Evolutionary conservation across 2,113 vertebrate species (phyloP).

Genomic region (Myiagra hebetior): DNA sequence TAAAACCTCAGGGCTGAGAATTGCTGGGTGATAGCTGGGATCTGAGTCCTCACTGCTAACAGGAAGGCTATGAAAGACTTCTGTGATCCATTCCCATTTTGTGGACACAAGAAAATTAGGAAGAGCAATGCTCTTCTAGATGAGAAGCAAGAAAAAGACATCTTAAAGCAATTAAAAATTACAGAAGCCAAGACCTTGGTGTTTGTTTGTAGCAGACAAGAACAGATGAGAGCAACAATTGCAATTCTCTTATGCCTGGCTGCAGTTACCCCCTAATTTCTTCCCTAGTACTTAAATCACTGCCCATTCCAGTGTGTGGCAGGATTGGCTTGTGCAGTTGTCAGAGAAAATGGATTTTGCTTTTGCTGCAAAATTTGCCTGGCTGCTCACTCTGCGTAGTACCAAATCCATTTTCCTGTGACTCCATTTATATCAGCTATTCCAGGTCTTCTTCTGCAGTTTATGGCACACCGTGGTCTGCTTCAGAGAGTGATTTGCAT

Average conservation of each 20-base stretch:
- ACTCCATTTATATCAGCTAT: conserved; percentile 26
- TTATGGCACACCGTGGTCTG: conserved; percentile 61
- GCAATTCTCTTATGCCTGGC: neutral
- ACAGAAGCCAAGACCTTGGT: neutral
- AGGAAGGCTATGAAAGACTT: neutral
- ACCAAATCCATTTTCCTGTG: conserved; percentile 59
- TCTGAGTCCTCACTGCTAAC: neutral
- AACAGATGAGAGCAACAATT: neutral
- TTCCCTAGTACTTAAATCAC: neutral
- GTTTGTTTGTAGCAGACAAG: neutral
- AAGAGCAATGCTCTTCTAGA: neutral
- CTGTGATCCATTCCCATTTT: neutral
- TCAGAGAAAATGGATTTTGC: conserved; percentile 17
- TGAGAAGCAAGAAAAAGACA: neutral
- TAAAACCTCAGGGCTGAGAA: neutral
- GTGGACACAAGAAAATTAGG: neutral
- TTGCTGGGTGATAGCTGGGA: neutral
- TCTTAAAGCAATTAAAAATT: neutral
- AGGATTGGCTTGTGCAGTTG: neutral
- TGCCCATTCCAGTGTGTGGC: neutral
- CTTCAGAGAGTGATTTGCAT: conserved; percentile 57
- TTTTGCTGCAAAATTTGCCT: conserved; percentile 7
- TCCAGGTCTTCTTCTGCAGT: conserved; percentile 41
- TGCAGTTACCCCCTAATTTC: neutral
- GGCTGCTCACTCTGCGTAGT: neutral